phyloP scores from a whole-genome alignment of 2,888 invertebrate genomes.

The Dryomyza anilis region DNA sequence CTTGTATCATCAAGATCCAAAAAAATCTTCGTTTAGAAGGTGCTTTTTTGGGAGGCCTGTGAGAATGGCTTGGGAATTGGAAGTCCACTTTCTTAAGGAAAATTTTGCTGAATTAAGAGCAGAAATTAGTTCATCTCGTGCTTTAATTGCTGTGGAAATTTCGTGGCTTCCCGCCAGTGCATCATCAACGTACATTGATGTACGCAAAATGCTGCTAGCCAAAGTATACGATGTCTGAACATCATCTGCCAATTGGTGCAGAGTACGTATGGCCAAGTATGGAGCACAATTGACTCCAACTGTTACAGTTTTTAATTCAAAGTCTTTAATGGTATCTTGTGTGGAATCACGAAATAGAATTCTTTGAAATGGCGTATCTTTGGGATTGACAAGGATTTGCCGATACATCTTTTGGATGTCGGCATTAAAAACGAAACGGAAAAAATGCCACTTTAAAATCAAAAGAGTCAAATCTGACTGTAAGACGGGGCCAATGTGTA shows the following conservation, averaged over 20 bases:
- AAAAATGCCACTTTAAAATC: conserved; percentile 9
- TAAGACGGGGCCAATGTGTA: too few species aligned
- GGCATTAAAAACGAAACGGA: conserved; percentile 14
- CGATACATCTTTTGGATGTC: conserved; percentile 30
- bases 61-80: conserved; percentile 3
- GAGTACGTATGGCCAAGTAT: conserved; percentile 21
- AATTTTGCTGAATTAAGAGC: conserved; percentile 24
- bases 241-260: conserved; percentile 23
- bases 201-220: conserved; percentile 24
- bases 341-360: conserved; percentile 16
- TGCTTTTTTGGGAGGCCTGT: not conserved
- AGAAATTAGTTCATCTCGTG: conserved; percentile 10
- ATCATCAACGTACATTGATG: conserved; percentile 32
- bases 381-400: conserved; percentile 11
- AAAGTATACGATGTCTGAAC: conserved; percentile 14
- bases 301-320: conserved; percentile 22
- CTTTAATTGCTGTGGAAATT: conserved; percentile 10
- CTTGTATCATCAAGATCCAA: conserved; percentile 21
- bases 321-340: conserved; percentile 2
- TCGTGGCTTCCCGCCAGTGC: conserved; percentile 26
- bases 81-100: conserved; percentile 17
- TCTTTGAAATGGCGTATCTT: conserved; percentile 14
- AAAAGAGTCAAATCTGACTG: conserved; percentile 8
- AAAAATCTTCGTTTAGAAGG: conserved; percentile 11
- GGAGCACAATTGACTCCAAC: conserved; percentile 27